These are phyloP conservation scores for Gibbula magus DNA, from an alignment of 2,888 invertebrate species.

Conservation along the genomic window DNA sequence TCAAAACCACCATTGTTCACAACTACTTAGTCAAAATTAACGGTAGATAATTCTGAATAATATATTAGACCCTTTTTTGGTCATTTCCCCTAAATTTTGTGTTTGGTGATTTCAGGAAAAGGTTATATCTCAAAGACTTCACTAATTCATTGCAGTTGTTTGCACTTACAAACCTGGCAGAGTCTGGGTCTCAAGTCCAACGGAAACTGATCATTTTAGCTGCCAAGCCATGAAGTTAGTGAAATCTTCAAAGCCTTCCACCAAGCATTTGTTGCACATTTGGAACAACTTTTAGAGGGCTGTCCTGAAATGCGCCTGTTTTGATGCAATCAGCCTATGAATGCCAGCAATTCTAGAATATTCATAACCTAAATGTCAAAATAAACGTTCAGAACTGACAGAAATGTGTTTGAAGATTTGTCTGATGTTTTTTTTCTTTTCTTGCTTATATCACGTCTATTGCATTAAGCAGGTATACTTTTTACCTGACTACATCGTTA, in stretches of 20 bases:
- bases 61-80: too few relatives aligned
- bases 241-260: neutral
- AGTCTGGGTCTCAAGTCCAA: neutral
- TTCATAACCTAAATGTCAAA: neutral
- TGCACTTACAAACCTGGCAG: too few relatives aligned
- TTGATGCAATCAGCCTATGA: neutral
- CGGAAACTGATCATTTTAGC: neutral
- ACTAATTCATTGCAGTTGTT: too few relatives aligned
- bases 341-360: neutral
- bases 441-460: too few relatives aligned
- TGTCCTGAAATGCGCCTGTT: neutral
- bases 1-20: too few relatives aligned
- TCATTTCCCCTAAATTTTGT: too few relatives aligned
- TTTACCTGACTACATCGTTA: too few relatives aligned
- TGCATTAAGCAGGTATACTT: too few relatives aligned
- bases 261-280: conserved; percentile 6
- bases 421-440: neutral
- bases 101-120: too few relatives aligned
- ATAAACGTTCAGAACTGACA: neutral
- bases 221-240: conserved; percentile 3
- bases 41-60: too few relatives aligned
- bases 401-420: neutral
- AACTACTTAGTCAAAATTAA: too few relatives aligned
- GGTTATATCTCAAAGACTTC: too few relatives aligned
- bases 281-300: neutral